Evolutionary conservation across 2,888 invertebrate genomes (phyloP), one percentile per base, ranked within the genome.

Genomic region (Catonia carolina): DNA sequence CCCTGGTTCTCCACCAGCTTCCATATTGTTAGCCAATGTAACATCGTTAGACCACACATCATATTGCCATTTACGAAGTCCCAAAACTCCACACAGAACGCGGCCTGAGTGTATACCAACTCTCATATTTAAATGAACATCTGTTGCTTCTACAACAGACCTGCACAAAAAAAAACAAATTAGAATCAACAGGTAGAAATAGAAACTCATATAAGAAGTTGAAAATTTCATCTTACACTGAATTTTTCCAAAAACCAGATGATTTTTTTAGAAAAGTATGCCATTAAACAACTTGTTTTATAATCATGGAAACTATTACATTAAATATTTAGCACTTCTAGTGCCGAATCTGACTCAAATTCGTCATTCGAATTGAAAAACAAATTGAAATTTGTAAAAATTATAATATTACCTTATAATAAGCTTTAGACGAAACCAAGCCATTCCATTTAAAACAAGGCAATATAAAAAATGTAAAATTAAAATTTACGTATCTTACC

Each of bases 1-100:
- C 82, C 93, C 94, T 2, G 94, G 88, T 70, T 90, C 87, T 1
- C 93, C 93, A 1, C 90, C 89, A 17, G 89, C 88, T 73, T 91
- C 90, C 89, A 91, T 89, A 68, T 88, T 86, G 72, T 91, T 91
- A 31, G 91, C 90, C 56, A 90, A 77, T 1, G 89, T 91, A 65
- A 94, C 93, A 73, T 94, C 93, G 73, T 92, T 91, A 61, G 90
- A 89, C 90, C 92, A 93, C 7, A 94, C 93, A 71, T 94, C 94
- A 73, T 91, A 88, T 73, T 93, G 92, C 93, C 93, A 94, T 74
- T 93, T 92, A 62, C 89, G 80, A 52, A 92, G 78, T 0, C 94
- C 93, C 58, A 94, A 77, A 37, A 94, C 93, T 12, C 93, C 93
- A 70, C 93, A 92, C 47, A 93, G 75, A 53, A 93, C 93, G 1